Conservation (phyloP, 2,888 invertebrate genomes). For the Labia minor region DNA sequence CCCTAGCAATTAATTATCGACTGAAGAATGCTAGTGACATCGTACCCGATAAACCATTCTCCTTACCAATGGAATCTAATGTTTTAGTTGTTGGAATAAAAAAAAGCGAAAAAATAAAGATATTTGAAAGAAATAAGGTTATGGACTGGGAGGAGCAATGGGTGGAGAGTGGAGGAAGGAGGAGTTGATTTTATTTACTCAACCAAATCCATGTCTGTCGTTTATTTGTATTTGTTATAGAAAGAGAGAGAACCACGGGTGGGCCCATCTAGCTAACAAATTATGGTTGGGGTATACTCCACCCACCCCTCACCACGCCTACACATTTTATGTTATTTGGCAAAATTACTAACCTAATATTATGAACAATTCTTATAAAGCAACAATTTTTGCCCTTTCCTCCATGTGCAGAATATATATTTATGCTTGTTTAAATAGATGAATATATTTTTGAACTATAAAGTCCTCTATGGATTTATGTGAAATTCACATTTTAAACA, state of each 20-base stretch:
- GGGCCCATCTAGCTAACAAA: background rate
- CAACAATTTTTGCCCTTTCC: no score
- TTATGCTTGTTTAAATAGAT: no score
- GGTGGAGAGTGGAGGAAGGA: background rate
- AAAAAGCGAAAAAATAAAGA: background rate
- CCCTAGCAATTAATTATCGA: background rate
- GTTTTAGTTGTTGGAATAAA: background rate
- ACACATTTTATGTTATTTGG: background rate
- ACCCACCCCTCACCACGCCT: background rate
- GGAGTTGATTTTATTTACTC: background rate
- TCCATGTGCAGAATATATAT: no score
- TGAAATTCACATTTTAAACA: no score
- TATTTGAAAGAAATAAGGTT: no score
- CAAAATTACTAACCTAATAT: background rate
- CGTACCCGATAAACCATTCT: background rate
- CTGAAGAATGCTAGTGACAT: background rate
- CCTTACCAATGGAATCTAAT: background rate
- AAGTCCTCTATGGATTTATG: no score
- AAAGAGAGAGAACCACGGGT: background rate
- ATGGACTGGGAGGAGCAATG: no score
- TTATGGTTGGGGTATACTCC: background rate
- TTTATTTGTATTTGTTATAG: conserved; percentile 13
- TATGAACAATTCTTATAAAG: background rate
- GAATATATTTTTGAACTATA: no score
- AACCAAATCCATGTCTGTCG: background rate